These are phyloP conservation scores for Karalla daura DNA, from an alignment of 2,797 vertebrate species.

Conservation along the genomic window DNA sequence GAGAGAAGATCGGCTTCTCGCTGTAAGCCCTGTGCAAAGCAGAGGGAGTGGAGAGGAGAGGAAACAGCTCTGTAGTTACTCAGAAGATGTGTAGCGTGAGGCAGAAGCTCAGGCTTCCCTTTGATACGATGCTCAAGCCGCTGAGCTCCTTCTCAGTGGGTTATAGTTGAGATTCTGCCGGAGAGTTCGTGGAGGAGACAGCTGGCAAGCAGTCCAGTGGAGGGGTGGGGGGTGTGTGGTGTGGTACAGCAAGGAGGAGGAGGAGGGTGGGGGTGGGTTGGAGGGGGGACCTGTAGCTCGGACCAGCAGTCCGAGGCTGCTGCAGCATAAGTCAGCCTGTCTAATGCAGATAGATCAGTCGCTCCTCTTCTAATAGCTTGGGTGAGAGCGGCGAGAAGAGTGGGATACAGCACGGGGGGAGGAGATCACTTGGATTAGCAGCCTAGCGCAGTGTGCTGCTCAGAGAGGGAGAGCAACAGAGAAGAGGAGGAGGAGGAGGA, in stretches of 20 bases:
- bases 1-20: slow-evolving; percentile 59
- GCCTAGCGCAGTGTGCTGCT: slow-evolving; percentile 65
- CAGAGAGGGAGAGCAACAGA: slow-evolving; percentile 59
- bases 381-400: slow-evolving; percentile 55
- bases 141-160: slow-evolving; percentile 76
- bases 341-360: slow-evolving; percentile 87
- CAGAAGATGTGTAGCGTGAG: slow-evolving; percentile 68
- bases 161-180: slow-evolving; percentile 85
- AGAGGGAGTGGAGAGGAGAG: slow-evolving; percentile 53
- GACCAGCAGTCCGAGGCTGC: slow-evolving; percentile 46
- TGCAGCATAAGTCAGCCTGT: slow-evolving; percentile 73
- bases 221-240: too few relatives aligned
- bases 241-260: too few relatives aligned
- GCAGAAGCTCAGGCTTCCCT: slow-evolving; percentile 78
- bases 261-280: not conserved
- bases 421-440: slow-evolving; percentile 76
- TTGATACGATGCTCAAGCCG: slow-evolving; percentile 84
- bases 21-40: slow-evolving; percentile 65
- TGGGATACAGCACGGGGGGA: slow-evolving; percentile 54
- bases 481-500: slow-evolving; percentile 30
- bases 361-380: slow-evolving; percentile 53
- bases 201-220: slow-evolving; percentile 10
- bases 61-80: slow-evolving; percentile 53
- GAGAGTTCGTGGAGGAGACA: slow-evolving; percentile 61
- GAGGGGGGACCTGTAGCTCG: slow-evolving; percentile 62